Base-by-base conservation (phyloP, 2,113 vertebrate species). In the Grammomys surdaster region DNA sequence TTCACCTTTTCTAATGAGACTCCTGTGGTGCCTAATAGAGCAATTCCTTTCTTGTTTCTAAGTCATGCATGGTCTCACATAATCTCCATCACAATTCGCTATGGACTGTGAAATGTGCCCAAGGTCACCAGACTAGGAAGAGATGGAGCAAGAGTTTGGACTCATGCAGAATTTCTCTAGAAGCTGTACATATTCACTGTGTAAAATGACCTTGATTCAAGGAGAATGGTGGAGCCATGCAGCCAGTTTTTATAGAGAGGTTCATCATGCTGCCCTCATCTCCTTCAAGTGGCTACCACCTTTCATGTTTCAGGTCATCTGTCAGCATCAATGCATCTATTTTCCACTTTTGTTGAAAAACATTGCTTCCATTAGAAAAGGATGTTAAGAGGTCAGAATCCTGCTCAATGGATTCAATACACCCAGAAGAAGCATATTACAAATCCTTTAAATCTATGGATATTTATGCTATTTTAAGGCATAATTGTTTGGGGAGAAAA, bases 1-100 rank as follows among this genome's bases (percentile, higher is more conserved):
- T 93, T 82, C 70, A 73, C 36, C 73, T 94, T 93, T 87, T 63
- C 70, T 88, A n/a, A 84, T 56, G 70, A 92, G 69, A 76, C 70
- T 26, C n/a, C 65, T 54, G n/a, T 88, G n/a, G 73, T 80, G 28
- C 51, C 43, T 65, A 65, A 75, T 60, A 48, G 6, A 65, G 33
- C n/a, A 70, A 85, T 54, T 54, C 40, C 56, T 96, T 85, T 56
- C 43, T 63, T 16, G 5, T 85, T 85, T 58, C 7, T 33, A 69
- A 86, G n/a, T 48, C n/a, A 76, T 4, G 31, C 3, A 11, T 46
- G 40, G 5, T 40, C n/a, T 91, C 48, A 56, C 43, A n/a, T 40
- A 88, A 72, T 93, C 24, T 22, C 58, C n/a, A 80, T 28, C 89
- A 31, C n/a, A 75, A 9, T n/a, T 51, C 22, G 75, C 20, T 24